A percentile compares a stretch with the other conserved stretches of the same genome.
These are phyloP conservation scores for Ardeotis arabs DNA, from an alignment of 2,113 vertebrate species.

Conservation along the genomic window DNA sequence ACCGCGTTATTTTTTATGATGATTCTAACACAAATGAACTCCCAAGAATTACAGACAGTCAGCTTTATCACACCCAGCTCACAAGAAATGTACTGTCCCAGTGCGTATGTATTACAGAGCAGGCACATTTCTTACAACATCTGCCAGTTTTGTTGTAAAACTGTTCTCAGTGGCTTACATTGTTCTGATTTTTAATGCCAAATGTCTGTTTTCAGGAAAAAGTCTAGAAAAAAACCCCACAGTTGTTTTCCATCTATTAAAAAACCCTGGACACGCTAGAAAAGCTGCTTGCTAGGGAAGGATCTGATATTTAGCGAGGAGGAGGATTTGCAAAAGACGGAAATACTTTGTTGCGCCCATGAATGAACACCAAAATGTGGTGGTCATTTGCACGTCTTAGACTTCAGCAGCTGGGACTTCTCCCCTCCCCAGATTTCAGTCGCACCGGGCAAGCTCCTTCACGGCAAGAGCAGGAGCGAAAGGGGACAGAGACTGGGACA, in stretches of 20 bases:
- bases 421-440: neutral
- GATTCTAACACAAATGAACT: neutral
- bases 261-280: neutral
- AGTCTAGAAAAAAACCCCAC: neutral
- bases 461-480: fast-evolving
- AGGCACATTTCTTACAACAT: neutral
- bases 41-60: neutral
- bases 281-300: neutral
- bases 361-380: neutral
- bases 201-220: neutral
- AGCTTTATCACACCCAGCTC: neutral
- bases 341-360: neutral
- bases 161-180: neutral
- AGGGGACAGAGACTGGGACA: neutral
- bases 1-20: neutral
- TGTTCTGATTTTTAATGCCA: neutral
- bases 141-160: neutral
- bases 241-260: neutral
- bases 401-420: neutral
- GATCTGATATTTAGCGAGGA: neutral
- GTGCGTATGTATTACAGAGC: neutral
- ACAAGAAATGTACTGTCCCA: neutral
- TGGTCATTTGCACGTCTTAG: neutral
- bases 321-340: neutral
- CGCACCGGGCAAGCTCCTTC: neutral